These are phyloP conservation scores for Hirtodrosophila alboralis DNA, from an alignment of 2,888 invertebrate species.

Conservation along the genomic window DNA sequence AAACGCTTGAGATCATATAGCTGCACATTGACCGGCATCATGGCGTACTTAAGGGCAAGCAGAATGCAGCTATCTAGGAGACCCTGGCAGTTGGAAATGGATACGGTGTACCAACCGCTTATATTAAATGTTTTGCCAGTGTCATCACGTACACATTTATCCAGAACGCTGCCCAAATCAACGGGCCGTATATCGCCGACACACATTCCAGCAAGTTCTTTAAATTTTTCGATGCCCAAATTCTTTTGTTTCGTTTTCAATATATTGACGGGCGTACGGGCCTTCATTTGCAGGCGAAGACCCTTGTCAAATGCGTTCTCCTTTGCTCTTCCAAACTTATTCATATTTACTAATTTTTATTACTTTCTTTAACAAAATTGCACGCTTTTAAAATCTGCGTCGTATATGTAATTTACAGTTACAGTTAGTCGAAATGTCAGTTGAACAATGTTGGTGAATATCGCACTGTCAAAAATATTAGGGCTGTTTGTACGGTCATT, in stretches of 20 bases:
- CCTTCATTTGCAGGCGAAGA: neutral
- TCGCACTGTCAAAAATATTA: neutral
- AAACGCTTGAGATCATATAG: conserved; percentile 36
- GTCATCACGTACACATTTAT: conserved; percentile 9
- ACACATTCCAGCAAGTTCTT: conserved; percentile 4
- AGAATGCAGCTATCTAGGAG: conserved; percentile 25
- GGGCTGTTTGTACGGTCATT: too few species aligned
- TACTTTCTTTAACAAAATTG: too few species aligned
- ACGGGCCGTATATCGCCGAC: conserved; percentile 17
- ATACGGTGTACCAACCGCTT: conserved; percentile 49
- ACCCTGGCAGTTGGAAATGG: conserved; percentile 21
- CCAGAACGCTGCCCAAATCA: conserved; percentile 22
- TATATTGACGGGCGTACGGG: neutral
- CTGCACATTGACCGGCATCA: conserved; percentile 28
- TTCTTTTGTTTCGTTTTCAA: neutral
- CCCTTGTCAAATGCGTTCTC: neutral
- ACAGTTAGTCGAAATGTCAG: conserved; percentile 8
- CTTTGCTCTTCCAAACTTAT: too few species aligned
- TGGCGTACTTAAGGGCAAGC: conserved; percentile 28
- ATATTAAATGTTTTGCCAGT: conserved; percentile 6
- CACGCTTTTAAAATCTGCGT: too few species aligned
- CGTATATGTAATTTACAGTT: conserved; percentile 1
- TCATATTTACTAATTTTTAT: too few species aligned
- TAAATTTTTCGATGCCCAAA: neutral
- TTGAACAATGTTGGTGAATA: conserved; percentile 7